Evolutionary conservation across 2,797 vertebrate species (phyloP).

Genomic region (Meda fulgida): DNA sequence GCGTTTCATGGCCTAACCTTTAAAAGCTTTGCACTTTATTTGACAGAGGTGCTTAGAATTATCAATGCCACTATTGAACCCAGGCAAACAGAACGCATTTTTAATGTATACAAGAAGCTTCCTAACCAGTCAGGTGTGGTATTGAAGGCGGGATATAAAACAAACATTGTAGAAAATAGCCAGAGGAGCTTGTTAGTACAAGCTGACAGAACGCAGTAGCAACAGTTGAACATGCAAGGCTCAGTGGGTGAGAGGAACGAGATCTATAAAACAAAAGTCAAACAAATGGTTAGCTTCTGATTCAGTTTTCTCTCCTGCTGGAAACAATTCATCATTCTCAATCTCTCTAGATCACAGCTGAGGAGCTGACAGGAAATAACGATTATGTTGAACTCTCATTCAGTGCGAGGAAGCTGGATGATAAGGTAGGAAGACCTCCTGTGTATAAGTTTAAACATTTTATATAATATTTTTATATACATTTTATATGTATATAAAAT

Average conservation of each 20-base stretch:
- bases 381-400: slow-evolving; percentile 97
- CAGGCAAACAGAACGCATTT: slow-evolving; percentile 1
- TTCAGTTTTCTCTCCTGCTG: slow-evolving; percentile 4
- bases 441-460: background rate
- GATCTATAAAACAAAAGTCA: slow-evolving; percentile 38
- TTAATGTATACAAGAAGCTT: background rate
- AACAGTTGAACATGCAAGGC: background rate
- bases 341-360: slow-evolving; percentile 87
- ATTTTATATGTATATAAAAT: background rate
- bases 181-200: slow-evolving; percentile 20
- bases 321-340: slow-evolving; percentile 10
- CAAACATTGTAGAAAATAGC: background rate
- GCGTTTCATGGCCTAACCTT: slow-evolving; percentile 23
- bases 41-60: background rate
- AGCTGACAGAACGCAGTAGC: slow-evolving; percentile 21
- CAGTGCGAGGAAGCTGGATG: slow-evolving; percentile 95
- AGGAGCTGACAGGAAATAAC: slow-evolving; percentile 95
- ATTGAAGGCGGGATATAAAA: background rate
- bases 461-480: too few species aligned
- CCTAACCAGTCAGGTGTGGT: background rate
- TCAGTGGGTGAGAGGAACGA: background rate
- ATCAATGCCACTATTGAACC: slow-evolving; percentile 16
- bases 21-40: slow-evolving; percentile 30
- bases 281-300: slow-evolving; percentile 5
- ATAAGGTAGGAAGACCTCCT: slow-evolving; percentile 84